Evolutionary conservation across 2,113 vertebrate species (phyloP), one percentile per base, ranked within the genome.

Genomic region (Collichthys lucidus): DNA sequence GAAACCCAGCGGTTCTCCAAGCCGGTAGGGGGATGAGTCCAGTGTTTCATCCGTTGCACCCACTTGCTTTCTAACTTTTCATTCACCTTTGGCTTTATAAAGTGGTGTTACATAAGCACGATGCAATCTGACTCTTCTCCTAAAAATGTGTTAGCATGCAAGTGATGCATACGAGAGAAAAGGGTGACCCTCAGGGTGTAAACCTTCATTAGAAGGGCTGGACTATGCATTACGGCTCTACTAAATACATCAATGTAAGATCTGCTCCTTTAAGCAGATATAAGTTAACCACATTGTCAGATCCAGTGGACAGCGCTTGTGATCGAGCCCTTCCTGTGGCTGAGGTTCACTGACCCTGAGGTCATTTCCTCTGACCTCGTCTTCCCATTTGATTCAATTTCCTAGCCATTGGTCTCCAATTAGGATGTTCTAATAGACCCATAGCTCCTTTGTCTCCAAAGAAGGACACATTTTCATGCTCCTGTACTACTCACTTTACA

Each of bases 351-450:
- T 80, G 89, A 92, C 93, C 91, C 84, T 76, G 66, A 79, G 93
- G 90, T 91, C 89, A 90, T 86, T 94, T 95, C 93, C 93, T 93
- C 74, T 94, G 93, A 94, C 94, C 94, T 81, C 74, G 53, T 78
- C 89, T 94, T 95, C 93, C 94, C 93, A 93, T 95, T 88, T 93
- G 93, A 94, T 94, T 93, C 88, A 92, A 93, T 94, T 94, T 92
- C 88, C 88, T 24, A 78, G 74, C 92, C 91, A 91, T 70, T 84
- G 89, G 88, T 57, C 89, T 76, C 84, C 88, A 78, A 91, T 94
- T 91, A 94, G 92, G 79, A 83, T 90, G 87, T 78, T 85, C 82
- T 79, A 80, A 90, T 82, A 83, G 80, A 70, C 62, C 53, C 57
- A 16, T 74, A 44, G 63, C 57, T 74, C 67, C 52, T 82, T 86